Evolutionary conservation across 2,797 vertebrate genomes (phyloP), one percentile per base, ranked within the genome.

Genomic region (Syngnathus acus): DNA sequence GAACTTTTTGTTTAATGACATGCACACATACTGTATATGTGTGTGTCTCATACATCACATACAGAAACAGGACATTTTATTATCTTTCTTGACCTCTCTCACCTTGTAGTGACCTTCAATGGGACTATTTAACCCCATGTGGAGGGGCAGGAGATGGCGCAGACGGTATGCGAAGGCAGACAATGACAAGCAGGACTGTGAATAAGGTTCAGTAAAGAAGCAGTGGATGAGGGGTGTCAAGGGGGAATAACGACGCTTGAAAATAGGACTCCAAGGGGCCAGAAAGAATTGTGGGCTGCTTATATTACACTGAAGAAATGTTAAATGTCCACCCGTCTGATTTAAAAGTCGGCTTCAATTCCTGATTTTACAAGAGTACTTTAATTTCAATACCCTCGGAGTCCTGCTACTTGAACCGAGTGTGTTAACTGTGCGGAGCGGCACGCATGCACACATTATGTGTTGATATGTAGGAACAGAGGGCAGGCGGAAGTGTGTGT

Each of bases 281-380:
- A 57, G 68, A 40, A 60, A 68, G 76, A 83, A 80, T 83, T 74
- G 74, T 73, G 66, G 68, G 67, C 54, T 60, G 80, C 78, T 84
- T 53, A 8, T 69, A 65, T 84, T 87, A 85, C 84, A 77, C 79
- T 76, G 78, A 75, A 82, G 84, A 82, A 75, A 81, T 72, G 75
- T 72, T 78, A 45, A 21, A 69, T 68, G 16, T 85, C 78, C 73
- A 71, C 48, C 57, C 60, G 21, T 67, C 67, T 83, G 82, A 80
- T 19, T 53, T n/a, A 10, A 79, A 82, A 75, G 78, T 70, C 72
- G 71, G 74, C 71, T 88, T 80, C 79, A 82, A 75, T 75, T 78
- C 72, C 69, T 71, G 38, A 65, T 78, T 70, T 83, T 74, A 82
- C 76, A 83, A 85, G 86, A 84, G 79, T 70, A 79, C 75, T 84